phyloP scores from a whole-genome alignment of 2,888 invertebrate species.

The Cephus pygmeus region DNA sequence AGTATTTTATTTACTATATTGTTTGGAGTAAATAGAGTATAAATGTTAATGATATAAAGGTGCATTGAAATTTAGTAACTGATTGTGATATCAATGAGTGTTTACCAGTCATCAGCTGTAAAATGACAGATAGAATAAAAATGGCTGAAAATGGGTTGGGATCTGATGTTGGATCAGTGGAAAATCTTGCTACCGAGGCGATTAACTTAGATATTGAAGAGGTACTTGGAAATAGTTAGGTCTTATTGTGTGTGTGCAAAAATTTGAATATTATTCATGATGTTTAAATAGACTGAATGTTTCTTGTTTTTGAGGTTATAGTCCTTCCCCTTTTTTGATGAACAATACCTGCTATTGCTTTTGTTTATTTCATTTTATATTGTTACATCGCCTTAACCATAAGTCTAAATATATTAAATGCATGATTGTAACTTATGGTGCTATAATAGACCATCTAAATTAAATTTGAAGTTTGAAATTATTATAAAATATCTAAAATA shows the following conservation, averaged over 20 bases:
- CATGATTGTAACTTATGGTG: not conserved
- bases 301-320: not conserved
- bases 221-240: slow-evolving; percentile 60
- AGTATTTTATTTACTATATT: not conserved
- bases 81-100: not conserved
- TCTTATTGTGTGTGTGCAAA: not conserved
- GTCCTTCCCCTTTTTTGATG: not conserved
- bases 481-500: not conserved
- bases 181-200: slow-evolving; percentile 71
- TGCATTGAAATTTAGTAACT: not conserved
- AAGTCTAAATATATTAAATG: not conserved
- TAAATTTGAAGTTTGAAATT: not conserved
- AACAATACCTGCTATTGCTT: not conserved
- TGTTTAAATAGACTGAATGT: not conserved
- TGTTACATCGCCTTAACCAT: not conserved
- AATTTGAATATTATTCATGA: not conserved
- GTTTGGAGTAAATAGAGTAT: not conserved
- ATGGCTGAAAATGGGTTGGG: slow-evolving; percentile 68
- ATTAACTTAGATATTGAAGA: slow-evolving; percentile 78
- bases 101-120: slow-evolving; percentile 27
- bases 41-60: not conserved
- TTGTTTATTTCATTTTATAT: not conserved
- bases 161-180: slow-evolving; percentile 76
- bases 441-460: not conserved
- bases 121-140: slow-evolving; percentile 45